A percentile compares a stretch with the other conserved stretches of the same genome.
phyloP scores from a whole-genome alignment of 2,797 vertebrate species.

The Prionace glauca region DNA sequence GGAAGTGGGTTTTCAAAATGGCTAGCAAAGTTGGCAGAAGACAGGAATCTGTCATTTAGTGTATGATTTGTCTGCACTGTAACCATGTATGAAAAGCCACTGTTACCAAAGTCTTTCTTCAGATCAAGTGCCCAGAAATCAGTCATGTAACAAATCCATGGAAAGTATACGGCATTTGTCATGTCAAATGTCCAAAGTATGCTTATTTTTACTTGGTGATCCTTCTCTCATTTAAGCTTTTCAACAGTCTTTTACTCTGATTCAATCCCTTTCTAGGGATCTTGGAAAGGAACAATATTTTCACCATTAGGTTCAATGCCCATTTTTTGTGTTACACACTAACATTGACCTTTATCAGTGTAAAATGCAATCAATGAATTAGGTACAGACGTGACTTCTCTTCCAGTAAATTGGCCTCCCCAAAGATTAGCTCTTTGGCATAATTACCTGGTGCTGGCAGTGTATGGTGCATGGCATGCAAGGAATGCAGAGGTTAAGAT shows the following conservation, averaged over 20 bases:
- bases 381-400: not conserved
- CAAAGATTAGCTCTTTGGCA: too few relatives aligned
- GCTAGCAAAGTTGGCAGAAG: not conserved
- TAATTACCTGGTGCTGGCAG: not conserved
- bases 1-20: not conserved
- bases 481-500: not conserved
- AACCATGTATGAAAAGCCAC: not conserved
- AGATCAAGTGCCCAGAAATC: slow-evolving; percentile 18
- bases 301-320: not conserved
- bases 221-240: not conserved
- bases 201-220: not conserved
- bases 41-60: not conserved
- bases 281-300: not conserved
- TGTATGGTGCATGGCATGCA: not conserved
- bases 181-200: not conserved
- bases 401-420: not conserved
- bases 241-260: too few relatives aligned
- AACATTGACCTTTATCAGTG: not conserved
- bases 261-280: not conserved
- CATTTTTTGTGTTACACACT: not conserved
- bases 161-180: not conserved
- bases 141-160: not conserved
- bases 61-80: not conserved
- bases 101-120: not conserved
- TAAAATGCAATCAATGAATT: not conserved